These are phyloP conservation scores for Troilus luridus DNA, from an alignment of 2,888 invertebrate genomes.

Conservation along the genomic window DNA sequence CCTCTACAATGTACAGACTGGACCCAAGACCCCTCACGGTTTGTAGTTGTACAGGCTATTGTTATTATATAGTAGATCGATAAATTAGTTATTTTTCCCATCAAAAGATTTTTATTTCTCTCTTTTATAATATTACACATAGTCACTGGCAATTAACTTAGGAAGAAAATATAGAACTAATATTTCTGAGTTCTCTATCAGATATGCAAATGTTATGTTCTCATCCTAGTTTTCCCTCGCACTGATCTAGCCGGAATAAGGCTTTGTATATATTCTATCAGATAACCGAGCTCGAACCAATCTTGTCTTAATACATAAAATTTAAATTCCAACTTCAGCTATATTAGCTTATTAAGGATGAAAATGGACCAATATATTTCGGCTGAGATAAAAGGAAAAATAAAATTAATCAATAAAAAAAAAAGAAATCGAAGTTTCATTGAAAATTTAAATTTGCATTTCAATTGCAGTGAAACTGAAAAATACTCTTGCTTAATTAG, in stretches of 20 bases:
- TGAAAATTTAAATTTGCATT: constrained; percentile 28
- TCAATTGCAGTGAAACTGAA: background rate
- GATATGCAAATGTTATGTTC: constrained; percentile 21
- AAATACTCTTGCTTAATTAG: constrained; percentile 26
- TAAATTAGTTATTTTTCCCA: too few relatives aligned
- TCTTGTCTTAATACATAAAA: constrained; percentile 1
- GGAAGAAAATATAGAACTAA: background rate
- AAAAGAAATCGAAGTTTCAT: background rate
- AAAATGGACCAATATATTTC: background rate
- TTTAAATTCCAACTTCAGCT: background rate
- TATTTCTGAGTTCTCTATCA: constrained; percentile 6
- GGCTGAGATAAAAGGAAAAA: background rate
- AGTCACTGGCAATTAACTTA: background rate
- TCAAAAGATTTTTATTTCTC: too few relatives aligned
- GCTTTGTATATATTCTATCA: background rate
- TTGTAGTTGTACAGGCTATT: too few relatives aligned
- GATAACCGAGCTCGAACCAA: background rate
- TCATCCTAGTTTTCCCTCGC: background rate
- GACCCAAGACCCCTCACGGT: too few relatives aligned
- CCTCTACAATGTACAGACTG: too few relatives aligned
- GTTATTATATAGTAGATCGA: too few relatives aligned
- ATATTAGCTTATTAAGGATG: background rate
- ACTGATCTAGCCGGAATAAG: background rate
- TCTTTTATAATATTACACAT: background rate
- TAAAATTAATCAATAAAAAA: background rate